A percentile compares a stretch with the other conserved stretches of the same genome.
phyloP scores from a whole-genome alignment of 2,113 vertebrate genomes.

The Alethe diademata region DNA sequence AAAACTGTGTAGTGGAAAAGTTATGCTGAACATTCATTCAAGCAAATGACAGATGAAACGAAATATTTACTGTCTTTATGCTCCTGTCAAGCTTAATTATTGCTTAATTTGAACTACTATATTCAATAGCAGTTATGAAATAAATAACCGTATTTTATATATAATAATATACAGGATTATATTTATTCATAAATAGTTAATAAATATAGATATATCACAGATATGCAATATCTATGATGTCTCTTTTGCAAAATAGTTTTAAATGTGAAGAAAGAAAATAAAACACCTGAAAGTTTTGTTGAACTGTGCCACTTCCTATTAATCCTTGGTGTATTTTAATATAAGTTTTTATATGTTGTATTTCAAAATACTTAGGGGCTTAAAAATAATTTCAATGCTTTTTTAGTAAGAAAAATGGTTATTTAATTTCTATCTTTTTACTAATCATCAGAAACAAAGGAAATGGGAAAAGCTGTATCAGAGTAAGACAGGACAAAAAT shows the following conservation, averaged over 20 bases:
- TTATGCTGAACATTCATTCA: neutral
- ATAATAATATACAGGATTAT: neutral
- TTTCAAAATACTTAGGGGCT: neutral
- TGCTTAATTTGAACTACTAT: neutral
- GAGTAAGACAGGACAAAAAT: neutral
- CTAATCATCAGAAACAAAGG: neutral
- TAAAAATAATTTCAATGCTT: neutral
- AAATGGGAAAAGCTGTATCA: accelerated
- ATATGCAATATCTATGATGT: neutral
- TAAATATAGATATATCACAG: neutral
- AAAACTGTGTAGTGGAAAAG: neutral
- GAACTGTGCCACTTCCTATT: neutral
- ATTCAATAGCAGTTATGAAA: neutral
- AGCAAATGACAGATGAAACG: neutral
- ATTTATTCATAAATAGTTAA: neutral
- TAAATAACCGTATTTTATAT: neutral
- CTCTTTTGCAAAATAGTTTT: neutral
- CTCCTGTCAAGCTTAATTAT: neutral
- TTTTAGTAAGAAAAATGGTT: neutral
- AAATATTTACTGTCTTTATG: neutral
- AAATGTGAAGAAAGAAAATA: neutral
- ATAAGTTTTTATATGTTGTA: neutral
- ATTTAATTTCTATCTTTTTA: neutral
- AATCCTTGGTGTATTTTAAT: neutral
- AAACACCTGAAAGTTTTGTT: neutral